These are phyloP conservation scores for Euzophera pinguis DNA, from an alignment of 2,888 invertebrate genomes.

Conservation along the genomic window DNA sequence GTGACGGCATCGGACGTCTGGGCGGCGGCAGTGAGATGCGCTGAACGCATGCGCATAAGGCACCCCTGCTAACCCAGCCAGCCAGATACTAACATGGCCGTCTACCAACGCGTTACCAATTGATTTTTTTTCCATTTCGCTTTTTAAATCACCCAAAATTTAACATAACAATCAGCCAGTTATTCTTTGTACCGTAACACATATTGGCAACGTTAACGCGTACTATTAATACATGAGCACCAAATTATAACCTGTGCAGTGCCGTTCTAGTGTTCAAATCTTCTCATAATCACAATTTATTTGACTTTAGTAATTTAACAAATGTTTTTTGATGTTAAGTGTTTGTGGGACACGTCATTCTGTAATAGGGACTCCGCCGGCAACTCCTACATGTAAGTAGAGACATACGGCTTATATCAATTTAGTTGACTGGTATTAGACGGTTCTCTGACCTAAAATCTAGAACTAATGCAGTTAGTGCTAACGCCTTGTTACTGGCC, in stretches of 20 bases:
- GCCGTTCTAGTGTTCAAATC: slow-evolving; percentile 13
- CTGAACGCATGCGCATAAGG: slow-evolving; percentile 52
- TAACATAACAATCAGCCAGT: slow-evolving; percentile 6
- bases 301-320: slow-evolving; percentile 15
- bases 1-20: slow-evolving; percentile 23
- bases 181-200: neutral
- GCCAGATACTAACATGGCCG: slow-evolving; percentile 65
- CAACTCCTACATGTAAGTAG: slow-evolving; percentile 26
- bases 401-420: slow-evolving; percentile 25
- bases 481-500: slow-evolving; percentile 7
- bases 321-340: slow-evolving; percentile 18
- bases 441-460: slow-evolving; percentile 59
- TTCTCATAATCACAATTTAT: slow-evolving; percentile 5
- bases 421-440: slow-evolving; percentile 34
- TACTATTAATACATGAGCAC: slow-evolving; percentile 21
- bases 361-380: slow-evolving; percentile 14
- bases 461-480: slow-evolving; percentile 59
- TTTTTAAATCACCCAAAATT: slow-evolving; percentile 23
- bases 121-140: slow-evolving; percentile 66
- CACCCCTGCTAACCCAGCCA: slow-evolving; percentile 36
- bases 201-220: slow-evolving; percentile 2
- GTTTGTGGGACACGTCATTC: slow-evolving; percentile 12
- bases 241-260: slow-evolving; percentile 14
- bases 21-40: slow-evolving; percentile 34
- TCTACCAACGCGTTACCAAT: slow-evolving; percentile 54